Evolutionary conservation across 1,140 invertebrate genomes (phyloP).

Genomic region (Oryzaephilus surinamensis): DNA sequence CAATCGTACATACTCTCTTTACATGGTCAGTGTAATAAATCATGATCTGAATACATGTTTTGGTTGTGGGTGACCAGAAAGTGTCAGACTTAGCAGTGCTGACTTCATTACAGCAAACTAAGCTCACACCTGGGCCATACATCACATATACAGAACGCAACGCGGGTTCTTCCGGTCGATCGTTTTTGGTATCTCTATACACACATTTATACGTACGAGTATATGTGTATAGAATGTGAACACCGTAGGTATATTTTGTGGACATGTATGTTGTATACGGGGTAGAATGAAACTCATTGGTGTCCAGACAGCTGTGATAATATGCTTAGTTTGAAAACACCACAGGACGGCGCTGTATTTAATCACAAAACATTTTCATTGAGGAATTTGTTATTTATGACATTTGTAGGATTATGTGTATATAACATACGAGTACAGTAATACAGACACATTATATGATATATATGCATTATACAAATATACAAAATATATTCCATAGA

Average conservation of each 20-base stretch:
- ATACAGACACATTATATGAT: no score
- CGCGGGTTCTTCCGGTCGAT: slow-evolving; percentile 14
- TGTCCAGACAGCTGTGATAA: slow-evolving; percentile 21
- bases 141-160: no score
- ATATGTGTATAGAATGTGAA: no score
- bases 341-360: slow-evolving; percentile 14
- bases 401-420: slow-evolving; percentile 8
- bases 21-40: slow-evolving; percentile 20
- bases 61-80: slow-evolving; percentile 23
- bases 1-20: slow-evolving; percentile 11
- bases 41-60: slow-evolving; percentile 19
- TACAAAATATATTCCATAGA: no score
- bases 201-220: no score
- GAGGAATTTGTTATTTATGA: slow-evolving; percentile 12
- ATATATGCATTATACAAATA: no score
- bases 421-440: no score
- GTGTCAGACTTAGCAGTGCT: slow-evolving; percentile 21
- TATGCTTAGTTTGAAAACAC: slow-evolving; percentile 19
- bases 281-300: slow-evolving; percentile 11
- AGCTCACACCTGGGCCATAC: slow-evolving; percentile 21
- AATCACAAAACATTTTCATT: slow-evolving; percentile 14
- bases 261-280: no score
- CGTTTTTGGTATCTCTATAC: no score
- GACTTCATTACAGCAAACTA: slow-evolving; percentile 24
- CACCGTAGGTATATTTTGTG: no score